Conservation (phyloP, 1,140 invertebrate species). For the Aphis gossypii region DNA sequence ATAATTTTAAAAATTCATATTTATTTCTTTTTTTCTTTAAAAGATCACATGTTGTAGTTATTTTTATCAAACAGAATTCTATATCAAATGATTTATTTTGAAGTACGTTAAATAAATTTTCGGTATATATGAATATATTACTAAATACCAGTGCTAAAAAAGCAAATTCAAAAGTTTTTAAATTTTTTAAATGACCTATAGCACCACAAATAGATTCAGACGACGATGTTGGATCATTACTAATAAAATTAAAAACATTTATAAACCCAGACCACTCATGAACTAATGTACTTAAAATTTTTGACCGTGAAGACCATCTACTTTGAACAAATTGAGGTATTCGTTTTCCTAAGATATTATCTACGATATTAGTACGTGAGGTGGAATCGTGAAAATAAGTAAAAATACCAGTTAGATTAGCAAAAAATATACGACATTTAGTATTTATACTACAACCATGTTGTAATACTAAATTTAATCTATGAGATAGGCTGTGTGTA, state of each 20-base stretch:
- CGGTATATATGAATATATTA: background rate
- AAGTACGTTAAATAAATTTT: slow-evolving; percentile 25
- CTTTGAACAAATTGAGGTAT: background rate
- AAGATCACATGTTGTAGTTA: background rate
- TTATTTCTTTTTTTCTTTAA: background rate
- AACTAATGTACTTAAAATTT: background rate
- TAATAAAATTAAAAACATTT: background rate
- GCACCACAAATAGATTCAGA: background rate
- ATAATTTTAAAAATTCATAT: background rate
- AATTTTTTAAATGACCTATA: background rate
- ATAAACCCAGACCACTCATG: background rate
- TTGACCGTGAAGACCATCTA: background rate
- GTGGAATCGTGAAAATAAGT: no score
- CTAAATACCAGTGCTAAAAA: background rate
- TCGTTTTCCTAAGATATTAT: background rate
- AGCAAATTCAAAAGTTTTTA: slow-evolving; percentile 18
- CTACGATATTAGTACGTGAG: background rate
- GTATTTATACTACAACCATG: slow-evolving; percentile 46
- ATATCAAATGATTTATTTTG: slow-evolving; percentile 33
- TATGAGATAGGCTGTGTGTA: no score
- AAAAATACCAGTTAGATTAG: no score
- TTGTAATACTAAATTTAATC: no score
- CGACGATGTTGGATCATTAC: background rate
- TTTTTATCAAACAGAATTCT: background rate
- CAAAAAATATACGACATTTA: no score